Base-by-base conservation (phyloP, 2,888 invertebrate species). In the Temnothorax unifasciatus region DNA sequence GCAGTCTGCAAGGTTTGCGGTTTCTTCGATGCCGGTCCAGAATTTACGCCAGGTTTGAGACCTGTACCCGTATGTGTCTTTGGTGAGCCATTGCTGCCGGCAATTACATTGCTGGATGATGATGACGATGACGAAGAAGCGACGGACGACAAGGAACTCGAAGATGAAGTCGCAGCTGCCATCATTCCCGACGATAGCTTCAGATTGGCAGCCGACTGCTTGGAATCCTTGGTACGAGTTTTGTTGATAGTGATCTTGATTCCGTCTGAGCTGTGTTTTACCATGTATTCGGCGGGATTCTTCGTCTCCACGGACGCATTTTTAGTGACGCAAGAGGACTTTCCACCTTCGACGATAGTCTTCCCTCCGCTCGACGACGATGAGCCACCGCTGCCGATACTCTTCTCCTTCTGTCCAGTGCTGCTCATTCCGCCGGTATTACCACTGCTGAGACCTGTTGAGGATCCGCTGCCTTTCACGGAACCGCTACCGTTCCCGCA, bases 161-260 rank as follows among this genome's bases (percentile, higher is more conserved):
- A 94, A 13, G 95, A 95, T 82, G 95, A 94, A 13, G 95, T 95
- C 74, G 95, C 94, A 4, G 88, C 76, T 2, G 81, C 59, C 8
- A 85, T 73, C 13, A 86, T 81, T n/a, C 86, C 66, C 1, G 66
- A 71, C 0, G 85, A 41, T 4, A 93, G 83, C 74, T 94, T 95
- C 8, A 91, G 50, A 38, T 91, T 93, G 18, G 89, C 86, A 18
- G 92, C 88, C 57, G 95, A 94, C 3, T 69, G 73, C 29, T 96
- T 96, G 0, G 96, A 96, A 83, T 97, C 97, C 93, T 97, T 97
- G 34, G 97, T 96, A 92, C 97, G 96, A 0, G 98, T 98, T 95
- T 98, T 98, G 92, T 98, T 98, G 41, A 98, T 98, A 3, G 98
- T 99, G 79, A 99, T 96, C 94, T 98, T 99, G 95, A 99, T 98